phyloP scores from a whole-genome alignment of 2,797 vertebrate genomes.

The Cheirogaleus major region DNA sequence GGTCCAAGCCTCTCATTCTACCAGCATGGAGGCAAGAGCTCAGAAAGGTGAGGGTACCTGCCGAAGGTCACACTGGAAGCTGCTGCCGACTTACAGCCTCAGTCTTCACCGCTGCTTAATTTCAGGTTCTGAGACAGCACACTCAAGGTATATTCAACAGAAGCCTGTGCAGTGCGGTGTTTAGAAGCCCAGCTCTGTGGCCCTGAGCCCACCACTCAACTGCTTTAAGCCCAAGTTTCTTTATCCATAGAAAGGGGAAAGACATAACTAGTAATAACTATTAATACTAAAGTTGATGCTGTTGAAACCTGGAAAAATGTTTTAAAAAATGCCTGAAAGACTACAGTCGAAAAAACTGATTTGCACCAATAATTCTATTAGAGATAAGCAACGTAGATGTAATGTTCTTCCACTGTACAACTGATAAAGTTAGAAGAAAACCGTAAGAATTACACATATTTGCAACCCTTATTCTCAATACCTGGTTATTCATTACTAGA shows the following conservation, averaged over 20 bases:
- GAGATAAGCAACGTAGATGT: neutral
- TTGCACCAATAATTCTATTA: neutral
- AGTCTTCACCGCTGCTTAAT: neutral
- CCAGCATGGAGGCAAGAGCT: neutral
- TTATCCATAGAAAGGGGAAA: neutral
- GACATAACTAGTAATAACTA: neutral
- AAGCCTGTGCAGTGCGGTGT: fast-evolving
- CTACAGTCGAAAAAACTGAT: neutral
- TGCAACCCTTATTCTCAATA: neutral
- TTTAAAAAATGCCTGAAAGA: neutral
- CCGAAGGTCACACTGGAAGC: neutral
- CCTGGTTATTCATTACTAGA: neutral
- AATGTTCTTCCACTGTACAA: neutral
- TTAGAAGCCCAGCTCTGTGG: neutral
- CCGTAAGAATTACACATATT: neutral
- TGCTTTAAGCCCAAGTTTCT: neutral
- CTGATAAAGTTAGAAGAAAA: neutral
- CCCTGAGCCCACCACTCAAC: neutral
- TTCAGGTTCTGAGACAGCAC: neutral
- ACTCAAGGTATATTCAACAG: fast-evolving
- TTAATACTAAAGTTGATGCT: neutral
- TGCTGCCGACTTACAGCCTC: neutral
- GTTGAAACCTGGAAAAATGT: neutral
- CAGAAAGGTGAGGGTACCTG: neutral
- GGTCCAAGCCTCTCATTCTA: neutral